These are phyloP conservation scores for Apodemia duryi DNA, from an alignment of 2,888 invertebrate genomes.

Conservation along the genomic window DNA sequence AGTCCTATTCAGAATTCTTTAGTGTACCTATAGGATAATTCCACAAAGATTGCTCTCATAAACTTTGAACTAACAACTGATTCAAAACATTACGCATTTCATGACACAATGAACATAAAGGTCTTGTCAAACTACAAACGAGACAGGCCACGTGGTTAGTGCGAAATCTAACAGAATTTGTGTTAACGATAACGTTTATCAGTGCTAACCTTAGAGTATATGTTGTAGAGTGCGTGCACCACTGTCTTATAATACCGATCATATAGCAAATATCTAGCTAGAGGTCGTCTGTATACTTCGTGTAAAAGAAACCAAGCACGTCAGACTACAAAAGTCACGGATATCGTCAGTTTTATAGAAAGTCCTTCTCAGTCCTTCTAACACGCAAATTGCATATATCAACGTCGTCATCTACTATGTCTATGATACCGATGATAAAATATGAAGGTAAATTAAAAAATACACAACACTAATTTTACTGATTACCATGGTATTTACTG, in stretches of 20 bases:
- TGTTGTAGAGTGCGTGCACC: background rate
- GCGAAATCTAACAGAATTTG: constrained; percentile 32
- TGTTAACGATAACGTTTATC: constrained; percentile 33
- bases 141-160: constrained; percentile 26
- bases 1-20: too few species aligned
- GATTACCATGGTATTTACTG: too few species aligned
- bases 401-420: too few species aligned
- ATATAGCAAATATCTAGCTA: background rate
- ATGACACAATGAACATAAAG: constrained; percentile 9
- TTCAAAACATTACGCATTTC: background rate
- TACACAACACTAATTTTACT: too few species aligned
- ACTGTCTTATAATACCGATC: too few species aligned
- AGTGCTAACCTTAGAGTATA: constrained; percentile 1
- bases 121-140: background rate
- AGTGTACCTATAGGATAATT: too few species aligned
- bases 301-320: background rate
- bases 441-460: too few species aligned
- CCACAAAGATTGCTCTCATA: constrained; percentile 8
- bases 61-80: constrained; percentile 19
- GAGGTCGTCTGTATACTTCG: background rate
- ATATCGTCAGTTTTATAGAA: background rate
- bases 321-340: too few species aligned
- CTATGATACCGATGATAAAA: too few species aligned
- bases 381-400: too few species aligned
- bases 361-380: too few species aligned